A percentile compares a stretch with the other conserved stretches of the same genome.
Conservation (phyloP, 2,113 vertebrate species). For the Rhipidura dahli region DNA sequence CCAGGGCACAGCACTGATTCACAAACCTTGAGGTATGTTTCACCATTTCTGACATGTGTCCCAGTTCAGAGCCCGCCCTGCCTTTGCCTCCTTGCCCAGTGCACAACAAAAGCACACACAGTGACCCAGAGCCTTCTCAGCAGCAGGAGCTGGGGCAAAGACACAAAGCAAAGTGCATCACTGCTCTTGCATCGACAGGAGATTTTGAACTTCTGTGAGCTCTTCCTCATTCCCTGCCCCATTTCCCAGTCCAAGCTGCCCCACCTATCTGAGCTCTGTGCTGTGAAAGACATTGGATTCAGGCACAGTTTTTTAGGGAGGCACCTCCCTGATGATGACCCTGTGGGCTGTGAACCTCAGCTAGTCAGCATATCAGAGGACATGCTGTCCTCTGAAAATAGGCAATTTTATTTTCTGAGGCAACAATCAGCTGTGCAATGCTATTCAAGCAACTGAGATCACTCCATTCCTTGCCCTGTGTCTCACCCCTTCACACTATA, state of each 20-base stretch:
- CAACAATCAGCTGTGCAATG: neutral
- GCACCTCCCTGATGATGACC: neutral
- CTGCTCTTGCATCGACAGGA: rapidly evolving
- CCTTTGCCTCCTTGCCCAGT: neutral
- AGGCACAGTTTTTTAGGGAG: neutral
- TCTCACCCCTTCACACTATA: neutral
- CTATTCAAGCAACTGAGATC: neutral
- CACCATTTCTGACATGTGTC: neutral
- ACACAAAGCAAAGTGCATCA: neutral
- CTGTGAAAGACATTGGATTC: neutral
- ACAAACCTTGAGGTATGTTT: neutral
- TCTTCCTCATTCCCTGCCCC: neutral
- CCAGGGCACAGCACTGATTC: neutral
- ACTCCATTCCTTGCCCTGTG: neutral
- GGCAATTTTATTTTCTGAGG: neutral
- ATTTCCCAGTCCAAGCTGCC: neutral
- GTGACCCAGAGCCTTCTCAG: neutral
- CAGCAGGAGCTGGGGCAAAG: neutral
- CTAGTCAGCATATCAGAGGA: neutral
- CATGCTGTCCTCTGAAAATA: neutral
- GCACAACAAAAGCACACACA: neutral
- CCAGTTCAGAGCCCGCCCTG: neutral
- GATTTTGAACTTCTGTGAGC: neutral
- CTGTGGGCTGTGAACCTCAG: neutral
- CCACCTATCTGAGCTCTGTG: neutral